Evolutionary conservation across 2,888 invertebrate genomes (phyloP), one percentile per base, ranked within the genome.

Genomic region (Trachelus tabidus): DNA sequence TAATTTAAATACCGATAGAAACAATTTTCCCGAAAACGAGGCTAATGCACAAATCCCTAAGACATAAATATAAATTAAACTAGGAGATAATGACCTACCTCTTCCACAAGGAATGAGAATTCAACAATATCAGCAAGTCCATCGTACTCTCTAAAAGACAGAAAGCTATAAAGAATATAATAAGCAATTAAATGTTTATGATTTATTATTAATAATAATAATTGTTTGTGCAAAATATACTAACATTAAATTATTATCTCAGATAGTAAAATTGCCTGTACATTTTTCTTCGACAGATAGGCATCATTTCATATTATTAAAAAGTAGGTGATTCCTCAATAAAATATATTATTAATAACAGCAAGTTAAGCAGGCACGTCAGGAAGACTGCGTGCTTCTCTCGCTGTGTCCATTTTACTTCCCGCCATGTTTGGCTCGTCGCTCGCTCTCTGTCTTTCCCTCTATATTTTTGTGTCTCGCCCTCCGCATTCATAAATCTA

Each of bases 201-300:
- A 75, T 85, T 84, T 86, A 86, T 85, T 83, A 82, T 84, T 88
- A 83, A 83, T 85, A 84, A 84, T 87, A 82, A 83, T 87, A 85
- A 84, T 87, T 82, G 81, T 87, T 87, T 88, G 87, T 89, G 89
- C 88, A 88, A 89, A 89, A 89, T 89, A 88, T 88, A 88, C 86
- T 87, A 84, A 87, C 85, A 87, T 87, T 86, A 86, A 88, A 87
- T 87, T 87, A 88, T 86, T 76, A 82, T 81, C 84, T 85, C 79
- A 83, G 84, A 84, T 87, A 84, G 80, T 83, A 85, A 87, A 86
- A 85, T 86, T 85, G 84, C 82, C 86, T 85, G 84, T 86, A 87
- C 85, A 87, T 84, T 85, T 83, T 85, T 76, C 37, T 82, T 85
- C 76, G 81, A 83, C 87, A 84, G 77, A 82, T 83, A 81, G 80